phyloP scores from a whole-genome alignment of 37 sponge, comb jelly and placozoan genomes.

The Ephydatia muelleri region DNA sequence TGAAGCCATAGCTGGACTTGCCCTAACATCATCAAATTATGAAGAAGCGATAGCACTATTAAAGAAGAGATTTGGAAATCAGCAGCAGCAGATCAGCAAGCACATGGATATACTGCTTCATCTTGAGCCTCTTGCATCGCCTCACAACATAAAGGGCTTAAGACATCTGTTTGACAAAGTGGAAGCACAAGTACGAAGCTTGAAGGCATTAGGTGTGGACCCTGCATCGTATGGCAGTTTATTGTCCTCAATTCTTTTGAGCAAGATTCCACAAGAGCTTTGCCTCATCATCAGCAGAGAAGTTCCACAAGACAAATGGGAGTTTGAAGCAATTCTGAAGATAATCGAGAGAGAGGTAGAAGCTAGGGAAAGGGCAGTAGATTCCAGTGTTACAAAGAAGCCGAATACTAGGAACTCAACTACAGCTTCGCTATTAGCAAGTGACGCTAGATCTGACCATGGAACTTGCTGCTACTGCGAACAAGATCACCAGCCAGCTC shows the following conservation, averaged over 20 bases:
- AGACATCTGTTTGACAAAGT: slow-evolving; percentile 19
- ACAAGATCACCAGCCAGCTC: background rate
- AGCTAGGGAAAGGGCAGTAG: slow-evolving; percentile 8
- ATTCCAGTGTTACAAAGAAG: background rate
- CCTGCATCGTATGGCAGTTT: too few relatives aligned
- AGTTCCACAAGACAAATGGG: too few relatives aligned
- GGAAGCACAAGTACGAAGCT: slow-evolving; percentile 15
- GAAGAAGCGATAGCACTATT: too few relatives aligned
- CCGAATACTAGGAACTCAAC: background rate
- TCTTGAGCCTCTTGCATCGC: slow-evolving; percentile 1
- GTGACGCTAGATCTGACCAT: background rate
- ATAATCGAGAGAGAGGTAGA: too few relatives aligned
- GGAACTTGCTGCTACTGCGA: background rate
- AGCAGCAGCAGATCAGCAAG: too few relatives aligned
- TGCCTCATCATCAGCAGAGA: too few relatives aligned
- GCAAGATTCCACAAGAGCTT: slow-evolving; percentile 26
- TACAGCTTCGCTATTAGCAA: background rate
- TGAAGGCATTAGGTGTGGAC: slow-evolving; percentile 21
- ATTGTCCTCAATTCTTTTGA: too few relatives aligned
- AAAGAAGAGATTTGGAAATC: too few relatives aligned
- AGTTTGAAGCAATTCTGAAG: too few relatives aligned
- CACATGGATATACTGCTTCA: slow-evolving; percentile 32
- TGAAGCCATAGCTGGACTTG: too few relatives aligned
- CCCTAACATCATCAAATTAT: too few relatives aligned
- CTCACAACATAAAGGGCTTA: slow-evolving; percentile 22